These are phyloP conservation scores for Lissocephala sabroskyi DNA, from an alignment of 2,888 invertebrate species.

Conservation along the genomic window DNA sequence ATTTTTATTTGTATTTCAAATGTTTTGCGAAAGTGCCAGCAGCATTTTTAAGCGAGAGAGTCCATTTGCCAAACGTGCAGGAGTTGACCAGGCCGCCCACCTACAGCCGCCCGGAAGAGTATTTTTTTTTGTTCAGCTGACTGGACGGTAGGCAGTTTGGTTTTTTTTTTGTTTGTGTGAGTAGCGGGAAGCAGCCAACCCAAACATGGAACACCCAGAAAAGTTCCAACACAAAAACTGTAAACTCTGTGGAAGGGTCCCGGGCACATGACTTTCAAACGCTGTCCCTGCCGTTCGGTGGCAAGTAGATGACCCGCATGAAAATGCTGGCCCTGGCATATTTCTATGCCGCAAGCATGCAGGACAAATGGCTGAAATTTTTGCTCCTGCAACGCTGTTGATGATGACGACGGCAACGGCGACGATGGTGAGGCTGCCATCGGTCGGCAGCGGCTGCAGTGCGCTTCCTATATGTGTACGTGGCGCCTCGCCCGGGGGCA, in stretches of 20 bases:
- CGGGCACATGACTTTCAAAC: constrained; percentile 52
- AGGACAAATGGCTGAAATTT: constrained; percentile 65
- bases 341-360: constrained; percentile 68
- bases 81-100: constrained; percentile 1
- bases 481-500: constrained; percentile 42
- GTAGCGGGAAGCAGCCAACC: constrained; percentile 31
- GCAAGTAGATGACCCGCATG: constrained; percentile 64
- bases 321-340: constrained; percentile 67
- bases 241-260: constrained; percentile 8
- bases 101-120: not conserved
- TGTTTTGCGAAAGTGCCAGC: constrained; percentile 64
- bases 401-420: constrained; percentile 40
- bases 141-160: not conserved
- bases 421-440: constrained; percentile 12
- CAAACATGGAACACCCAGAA: constrained; percentile 1
- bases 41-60: constrained; percentile 58
- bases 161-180: constrained; percentile 39
- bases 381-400: constrained; percentile 41
- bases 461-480: constrained; percentile 60
- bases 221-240: constrained; percentile 27
- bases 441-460: constrained; percentile 31
- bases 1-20: constrained; percentile 61
- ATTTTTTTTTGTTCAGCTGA: constrained; percentile 3
- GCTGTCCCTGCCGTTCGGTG: too few species aligned
- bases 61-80: constrained; percentile 57